Evolutionary conservation across 2,888 invertebrate species (phyloP).

Genomic region (Mythimna vitellina): DNA sequence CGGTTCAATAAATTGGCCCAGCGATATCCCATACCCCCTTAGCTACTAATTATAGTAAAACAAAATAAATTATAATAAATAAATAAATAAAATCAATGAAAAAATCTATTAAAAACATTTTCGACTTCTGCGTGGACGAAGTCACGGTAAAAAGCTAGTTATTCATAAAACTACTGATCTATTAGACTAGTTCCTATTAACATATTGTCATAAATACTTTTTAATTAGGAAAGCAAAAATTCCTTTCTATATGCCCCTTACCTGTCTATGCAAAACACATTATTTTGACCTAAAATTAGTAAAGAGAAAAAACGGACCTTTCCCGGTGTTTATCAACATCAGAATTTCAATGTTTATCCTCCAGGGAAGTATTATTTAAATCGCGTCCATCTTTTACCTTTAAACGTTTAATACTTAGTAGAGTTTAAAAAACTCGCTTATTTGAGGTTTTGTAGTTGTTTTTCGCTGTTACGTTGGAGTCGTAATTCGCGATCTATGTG

Average conservation of each 20-base stretch:
- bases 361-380: slow-evolving; percentile 49
- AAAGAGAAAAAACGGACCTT: slow-evolving; percentile 7
- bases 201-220: too few relatives aligned
- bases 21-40: too few relatives aligned
- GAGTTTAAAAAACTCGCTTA: slow-evolving; percentile 49
- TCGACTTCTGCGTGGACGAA: too few relatives aligned
- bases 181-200: too few relatives aligned
- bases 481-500: slow-evolving; percentile 58
- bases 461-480: slow-evolving; percentile 43
- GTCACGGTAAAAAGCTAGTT: too few relatives aligned
- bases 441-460: slow-evolving; percentile 52
- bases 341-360: slow-evolving; percentile 44
- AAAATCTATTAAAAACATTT: too few relatives aligned
- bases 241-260: not conserved
- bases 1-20: too few relatives aligned
- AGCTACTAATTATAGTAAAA: too few relatives aligned
- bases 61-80: too few relatives aligned
- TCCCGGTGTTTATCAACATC: slow-evolving; percentile 29
- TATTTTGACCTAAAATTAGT: slow-evolving; percentile 19
- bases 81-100: too few relatives aligned
- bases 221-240: too few relatives aligned
- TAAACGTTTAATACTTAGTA: slow-evolving; percentile 28
- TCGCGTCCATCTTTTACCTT: slow-evolving; percentile 35
- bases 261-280: slow-evolving; percentile 12
- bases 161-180: too few relatives aligned